Evolutionary conservation across 2,888 invertebrate species (phyloP).

Genomic region (Lasioglossum leucozonium): DNA sequence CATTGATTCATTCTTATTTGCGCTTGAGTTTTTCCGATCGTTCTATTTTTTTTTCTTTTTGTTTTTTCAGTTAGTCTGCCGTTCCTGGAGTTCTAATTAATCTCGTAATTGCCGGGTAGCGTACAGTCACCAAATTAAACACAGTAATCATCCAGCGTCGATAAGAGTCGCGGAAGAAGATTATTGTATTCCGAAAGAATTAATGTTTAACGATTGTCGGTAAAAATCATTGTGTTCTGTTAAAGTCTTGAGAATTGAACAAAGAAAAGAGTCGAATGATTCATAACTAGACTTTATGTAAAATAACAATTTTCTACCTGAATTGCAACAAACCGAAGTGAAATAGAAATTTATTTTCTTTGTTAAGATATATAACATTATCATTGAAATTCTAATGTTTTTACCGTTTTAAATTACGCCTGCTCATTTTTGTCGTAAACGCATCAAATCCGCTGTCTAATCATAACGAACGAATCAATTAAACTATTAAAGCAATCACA

Average conservation of each 20-base stretch:
- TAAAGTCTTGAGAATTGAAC: not conserved
- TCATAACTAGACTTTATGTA: too few relatives aligned
- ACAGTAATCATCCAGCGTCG: not conserved
- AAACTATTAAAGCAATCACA: not conserved
- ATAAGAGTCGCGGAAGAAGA: not conserved
- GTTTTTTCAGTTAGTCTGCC: not conserved
- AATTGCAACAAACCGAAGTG: too few relatives aligned
- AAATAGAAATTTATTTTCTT: too few relatives aligned
- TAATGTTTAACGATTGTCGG: not conserved
- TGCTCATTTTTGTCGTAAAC: too few relatives aligned
- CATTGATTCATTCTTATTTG: not conserved
- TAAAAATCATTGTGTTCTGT: not conserved
- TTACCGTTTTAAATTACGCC: too few relatives aligned
- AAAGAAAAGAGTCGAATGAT: not conserved
- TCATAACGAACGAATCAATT: not conserved
- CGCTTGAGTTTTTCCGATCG: too few relatives aligned
- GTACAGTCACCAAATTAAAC: not conserved
- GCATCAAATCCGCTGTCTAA: too few relatives aligned
- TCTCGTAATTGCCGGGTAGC: too few relatives aligned
- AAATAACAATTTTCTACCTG: too few relatives aligned
- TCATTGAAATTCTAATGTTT: too few relatives aligned
- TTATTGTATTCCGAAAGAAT: not conserved
- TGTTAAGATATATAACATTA: too few relatives aligned
- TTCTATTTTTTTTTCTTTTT: not conserved
- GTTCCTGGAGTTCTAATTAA: not conserved